Base-by-base conservation (phyloP, 2,797 vertebrate species). In the Manis pentadactyla region DNA sequence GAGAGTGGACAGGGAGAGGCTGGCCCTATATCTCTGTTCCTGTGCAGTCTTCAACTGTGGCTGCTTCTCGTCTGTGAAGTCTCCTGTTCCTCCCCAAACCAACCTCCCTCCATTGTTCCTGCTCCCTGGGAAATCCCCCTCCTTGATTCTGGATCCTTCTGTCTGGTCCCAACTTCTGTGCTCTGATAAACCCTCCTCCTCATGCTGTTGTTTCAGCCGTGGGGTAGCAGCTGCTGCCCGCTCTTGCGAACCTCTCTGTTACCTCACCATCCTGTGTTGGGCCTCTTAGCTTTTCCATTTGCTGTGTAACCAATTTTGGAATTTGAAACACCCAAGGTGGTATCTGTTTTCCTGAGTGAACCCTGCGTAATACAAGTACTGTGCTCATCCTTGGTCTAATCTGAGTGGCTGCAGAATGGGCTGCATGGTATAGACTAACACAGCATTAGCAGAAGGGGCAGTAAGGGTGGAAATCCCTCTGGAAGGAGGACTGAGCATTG, bases 201-300 rank as follows among this genome's bases (percentile, higher is more conserved):
- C 51, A 37, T 21, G 21, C 55, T 4, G 29, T 75, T n/a, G 10
- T 34, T 84, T 84, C 29, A 49, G 51, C 34, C 61, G 37, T 17
- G 12, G 49, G 11, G 14, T 19, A n/a, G 55, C 46, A 6, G 27
- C 51, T 18, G 39, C 46, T 68, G 79, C 69, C 49, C 51, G n/a
- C 57, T 49, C 39, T 23, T 7, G 37, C 42, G 27, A 37, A 34
- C 64, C 39, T 83, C 46, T 49, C 81, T n/a, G 66, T 53, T 69
- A 15, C 57, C 63, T 93, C 66, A 55, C 19, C n/a, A 19, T 71
- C 77, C 89, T 69, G 51, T n/a, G 27, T 84, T 85, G 64, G 93
- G 53, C 25, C 25, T 61, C 94, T 96, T 49, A 92, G 66, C 49
- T 42, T 96, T 95, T 92, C 78, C 87, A 92, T 69, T 96, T 97